These are phyloP conservation scores for Garrulus glandarius DNA, from an alignment of 2,797 vertebrate species.

Conservation along the genomic window DNA sequence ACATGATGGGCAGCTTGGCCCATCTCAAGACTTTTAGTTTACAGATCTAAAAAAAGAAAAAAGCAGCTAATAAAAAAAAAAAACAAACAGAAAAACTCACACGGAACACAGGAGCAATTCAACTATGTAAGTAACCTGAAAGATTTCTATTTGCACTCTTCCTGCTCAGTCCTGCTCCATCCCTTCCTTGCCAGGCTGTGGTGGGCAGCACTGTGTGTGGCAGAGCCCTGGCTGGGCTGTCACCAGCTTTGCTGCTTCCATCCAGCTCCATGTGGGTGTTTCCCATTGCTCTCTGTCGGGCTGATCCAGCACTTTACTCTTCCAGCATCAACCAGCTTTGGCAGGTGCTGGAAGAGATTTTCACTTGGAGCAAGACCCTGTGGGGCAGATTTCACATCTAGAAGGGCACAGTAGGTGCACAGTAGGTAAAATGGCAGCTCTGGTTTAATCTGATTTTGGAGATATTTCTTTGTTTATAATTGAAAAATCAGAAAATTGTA, in stretches of 20 bases:
- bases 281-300: not conserved
- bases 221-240: too few species aligned
- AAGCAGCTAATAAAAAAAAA: not conserved
- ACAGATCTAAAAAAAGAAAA: not conserved
- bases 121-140: not conserved
- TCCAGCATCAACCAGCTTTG: not conserved
- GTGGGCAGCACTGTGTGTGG: not conserved
- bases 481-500: not conserved
- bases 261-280: rapidly evolving
- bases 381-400: not conserved
- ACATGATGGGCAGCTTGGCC: not conserved
- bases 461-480: not conserved
- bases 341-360: not conserved
- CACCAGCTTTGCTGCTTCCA: not conserved
- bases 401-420: not conserved
- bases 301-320: not conserved
- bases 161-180: not conserved
- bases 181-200: not conserved
- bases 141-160: not conserved
- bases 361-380: not conserved
- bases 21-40: not conserved
- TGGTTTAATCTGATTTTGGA: not conserved
- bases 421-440: not conserved
- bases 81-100: rapidly evolving
- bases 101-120: not conserved